phyloP scores from a whole-genome alignment of 2,113 vertebrate species.

The Tragelaphus buxtoni region DNA sequence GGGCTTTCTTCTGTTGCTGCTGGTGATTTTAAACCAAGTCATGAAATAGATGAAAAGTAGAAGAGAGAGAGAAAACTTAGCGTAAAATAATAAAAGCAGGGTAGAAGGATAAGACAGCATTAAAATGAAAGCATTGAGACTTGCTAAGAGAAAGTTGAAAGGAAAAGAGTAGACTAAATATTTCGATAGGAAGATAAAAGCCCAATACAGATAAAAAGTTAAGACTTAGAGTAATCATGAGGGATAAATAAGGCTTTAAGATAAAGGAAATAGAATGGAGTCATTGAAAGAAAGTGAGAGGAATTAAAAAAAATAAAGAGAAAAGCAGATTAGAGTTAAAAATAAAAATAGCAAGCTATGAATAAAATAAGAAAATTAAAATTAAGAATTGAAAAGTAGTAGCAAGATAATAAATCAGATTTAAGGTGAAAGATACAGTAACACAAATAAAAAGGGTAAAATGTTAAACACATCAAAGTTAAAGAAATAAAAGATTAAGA shows the following conservation, averaged over 20 bases:
- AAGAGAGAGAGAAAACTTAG: slow-evolving; percentile 23
- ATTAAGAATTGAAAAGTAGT: not conserved
- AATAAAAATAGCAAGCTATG: not conserved
- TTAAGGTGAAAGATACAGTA: slow-evolving; percentile 27
- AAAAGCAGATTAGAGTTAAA: slow-evolving; percentile 39
- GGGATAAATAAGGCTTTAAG: not conserved
- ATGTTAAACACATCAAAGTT: slow-evolving; percentile 55
- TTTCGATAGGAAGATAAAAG: not conserved
- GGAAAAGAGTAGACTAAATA: not conserved
- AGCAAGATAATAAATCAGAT: not conserved
- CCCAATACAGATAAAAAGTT: not conserved
- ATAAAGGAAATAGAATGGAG: not conserved
- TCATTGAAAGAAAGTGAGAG: not conserved
- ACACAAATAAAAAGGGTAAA: slow-evolving; percentile 31
- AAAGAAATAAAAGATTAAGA: slow-evolving; percentile 46
- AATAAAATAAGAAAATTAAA: slow-evolving; percentile 36
- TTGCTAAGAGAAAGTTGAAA: not conserved
- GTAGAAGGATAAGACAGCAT: not conserved
- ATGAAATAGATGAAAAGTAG: slow-evolving; percentile 1
- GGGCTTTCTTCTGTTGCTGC: not conserved
- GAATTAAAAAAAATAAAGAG: not conserved
- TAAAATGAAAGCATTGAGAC: slow-evolving; percentile 20
- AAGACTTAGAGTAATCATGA: slow-evolving; percentile 26
- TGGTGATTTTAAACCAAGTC: slow-evolving; percentile 1
- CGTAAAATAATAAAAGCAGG: not conserved